Conservation (phyloP, 2,888 invertebrate genomes). For the Thumatha senex region DNA sequence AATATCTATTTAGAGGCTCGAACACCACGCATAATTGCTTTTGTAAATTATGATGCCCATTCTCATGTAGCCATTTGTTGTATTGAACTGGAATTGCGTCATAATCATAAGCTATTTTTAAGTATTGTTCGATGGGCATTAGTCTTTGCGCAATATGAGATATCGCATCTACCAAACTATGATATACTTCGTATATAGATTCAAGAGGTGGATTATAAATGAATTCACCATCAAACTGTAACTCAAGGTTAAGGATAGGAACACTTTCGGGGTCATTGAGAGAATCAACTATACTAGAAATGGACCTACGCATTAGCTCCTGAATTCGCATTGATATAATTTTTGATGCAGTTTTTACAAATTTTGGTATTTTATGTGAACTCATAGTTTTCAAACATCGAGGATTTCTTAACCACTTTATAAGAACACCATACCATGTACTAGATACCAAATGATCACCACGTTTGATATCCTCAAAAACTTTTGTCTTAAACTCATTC, state of each 20-base stretch:
- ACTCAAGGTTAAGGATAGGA: constrained; percentile 85
- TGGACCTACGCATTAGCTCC: constrained; percentile 86
- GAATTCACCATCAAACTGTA: constrained; percentile 81
- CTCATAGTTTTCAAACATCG: constrained; percentile 70
- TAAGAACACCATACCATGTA: constrained; percentile 71
- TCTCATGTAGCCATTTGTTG: constrained; percentile 81
- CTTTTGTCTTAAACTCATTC: constrained; percentile 54
- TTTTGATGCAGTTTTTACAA: constrained; percentile 71
- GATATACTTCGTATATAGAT: constrained; percentile 82
- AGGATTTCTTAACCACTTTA: constrained; percentile 77
- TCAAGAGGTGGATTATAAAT: constrained; percentile 84
- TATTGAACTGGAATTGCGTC: constrained; percentile 83
- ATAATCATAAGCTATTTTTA: constrained; percentile 61
- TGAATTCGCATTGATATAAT: constrained; percentile 85
- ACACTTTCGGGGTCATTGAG: constrained; percentile 79
- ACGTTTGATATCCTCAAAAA: constrained; percentile 67
- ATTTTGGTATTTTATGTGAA: constrained; percentile 59
- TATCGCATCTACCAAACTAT: constrained; percentile 82
- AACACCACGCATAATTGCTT: constrained; percentile 80
- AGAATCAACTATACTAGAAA: constrained; percentile 84
- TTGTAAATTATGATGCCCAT: constrained; percentile 79
- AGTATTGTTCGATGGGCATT: constrained; percentile 82
- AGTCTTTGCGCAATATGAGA: constrained; percentile 82
- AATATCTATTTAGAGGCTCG: constrained; percentile 81
- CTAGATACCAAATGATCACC: constrained; percentile 73